Conservation (phyloP, 2,113 vertebrate species). For the Oncorhynchus kisutch region DNA sequence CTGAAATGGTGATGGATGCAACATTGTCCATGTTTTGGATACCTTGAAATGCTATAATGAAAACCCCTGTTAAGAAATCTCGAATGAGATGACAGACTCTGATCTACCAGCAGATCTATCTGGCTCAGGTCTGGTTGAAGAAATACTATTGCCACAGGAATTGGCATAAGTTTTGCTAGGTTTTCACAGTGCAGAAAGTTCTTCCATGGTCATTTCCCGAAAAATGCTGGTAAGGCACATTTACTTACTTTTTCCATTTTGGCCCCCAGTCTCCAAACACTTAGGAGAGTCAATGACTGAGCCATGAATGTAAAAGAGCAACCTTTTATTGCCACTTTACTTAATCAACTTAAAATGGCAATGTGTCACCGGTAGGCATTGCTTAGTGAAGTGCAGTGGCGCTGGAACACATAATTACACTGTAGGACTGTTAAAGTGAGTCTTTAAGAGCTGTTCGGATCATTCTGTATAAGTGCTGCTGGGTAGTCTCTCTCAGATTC, state of each 20-base stretch:
- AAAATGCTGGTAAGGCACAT: not conserved
- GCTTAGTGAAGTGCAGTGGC: not conserved
- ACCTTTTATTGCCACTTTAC: slow-evolving; percentile 21
- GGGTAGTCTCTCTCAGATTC: too few relatives aligned
- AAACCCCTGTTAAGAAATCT: not conserved
- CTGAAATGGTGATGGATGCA: not conserved
- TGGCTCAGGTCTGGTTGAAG: not conserved
- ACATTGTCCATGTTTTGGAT: not conserved
- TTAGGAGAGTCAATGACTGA: not conserved
- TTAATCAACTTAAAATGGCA: slow-evolving; percentile 19
- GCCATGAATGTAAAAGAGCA: slow-evolving; percentile 3
- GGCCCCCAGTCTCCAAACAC: not conserved
- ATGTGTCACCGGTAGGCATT: slow-evolving; percentile 24
- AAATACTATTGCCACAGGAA: not conserved
- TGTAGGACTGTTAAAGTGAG: not conserved
- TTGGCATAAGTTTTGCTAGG: not conserved
- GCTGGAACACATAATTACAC: slow-evolving; percentile 26
- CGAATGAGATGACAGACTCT: too few relatives aligned
- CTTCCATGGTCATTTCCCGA: not conserved
- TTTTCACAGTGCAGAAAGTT: not conserved
- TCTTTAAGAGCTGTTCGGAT: not conserved
- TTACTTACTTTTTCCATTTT: not conserved
- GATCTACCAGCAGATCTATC: too few relatives aligned
- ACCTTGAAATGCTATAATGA: not conserved
- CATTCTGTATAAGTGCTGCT: not conserved